Evolutionary conservation across 2,797 vertebrate genomes (phyloP), one percentile per base, ranked within the genome.

Genomic region (Ibycter americanus): DNA sequence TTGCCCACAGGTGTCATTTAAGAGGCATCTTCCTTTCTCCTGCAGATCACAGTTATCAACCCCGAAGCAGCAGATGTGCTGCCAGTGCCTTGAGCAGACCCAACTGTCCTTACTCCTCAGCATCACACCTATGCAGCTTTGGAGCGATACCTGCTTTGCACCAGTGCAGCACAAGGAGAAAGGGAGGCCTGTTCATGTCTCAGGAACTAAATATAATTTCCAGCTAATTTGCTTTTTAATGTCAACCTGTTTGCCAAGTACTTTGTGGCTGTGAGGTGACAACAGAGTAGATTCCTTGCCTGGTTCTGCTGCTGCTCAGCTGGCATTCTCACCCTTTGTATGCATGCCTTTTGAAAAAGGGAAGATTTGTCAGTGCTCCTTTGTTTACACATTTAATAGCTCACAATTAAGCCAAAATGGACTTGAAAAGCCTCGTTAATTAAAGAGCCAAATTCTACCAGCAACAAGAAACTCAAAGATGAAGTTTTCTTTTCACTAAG

Each of bases 301-400:
- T 1, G 5, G 21, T 40, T 91, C 65, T 86, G 36, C 20, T 0
- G 0, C 68, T 62, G 54, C 46, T 62, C 3, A 1, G 36, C 49
- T 91, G 70, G 29, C 25, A 4, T 93, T 82, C 61, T 29, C 22
- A 84, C 51, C n/a, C 20, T n/a, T 76, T 31, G 9, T 47, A 26
- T 22, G 29, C 3, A 1, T 67, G 36, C 27, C 40, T 84, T 89
- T 89, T 82, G 27, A 21, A 63, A 89, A 79, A 63, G 44, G 14
- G 32, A 86, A 83, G 46, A 52, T 59, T 74, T 87, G 71, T 72
- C 2, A 5, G 27, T 89, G 34, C n/a, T 72, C 49, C 22, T 38
- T 85, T 86, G 46, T 96, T 96, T 96, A 65, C 49, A 19, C 31
- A 17, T 86, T 85, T 93, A 73, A 49, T 85, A 88, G 51, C 54